Conservation (phyloP, 2,113 vertebrate species). For the mouse (Mus musculus) region DNA sequence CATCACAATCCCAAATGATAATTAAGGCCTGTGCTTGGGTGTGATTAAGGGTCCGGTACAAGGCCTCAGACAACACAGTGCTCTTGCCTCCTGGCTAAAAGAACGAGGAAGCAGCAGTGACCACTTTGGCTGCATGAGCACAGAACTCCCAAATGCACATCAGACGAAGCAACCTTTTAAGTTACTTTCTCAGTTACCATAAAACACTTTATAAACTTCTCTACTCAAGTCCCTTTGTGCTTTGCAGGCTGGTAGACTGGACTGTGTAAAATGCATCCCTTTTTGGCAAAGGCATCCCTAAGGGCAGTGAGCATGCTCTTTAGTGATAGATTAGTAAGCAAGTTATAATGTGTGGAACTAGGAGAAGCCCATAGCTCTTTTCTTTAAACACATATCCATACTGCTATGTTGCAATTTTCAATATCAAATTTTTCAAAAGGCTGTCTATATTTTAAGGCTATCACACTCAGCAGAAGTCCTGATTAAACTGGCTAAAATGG, state of each 20-base stretch:
- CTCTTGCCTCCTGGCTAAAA: not conserved
- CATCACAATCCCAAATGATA: not conserved
- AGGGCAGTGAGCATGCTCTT: not conserved
- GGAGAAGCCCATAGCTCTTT: not conserved
- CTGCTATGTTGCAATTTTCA: constrained; percentile 34
- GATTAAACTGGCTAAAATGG: constrained; percentile 12
- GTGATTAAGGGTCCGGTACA: not conserved
- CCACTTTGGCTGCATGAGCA: not conserved
- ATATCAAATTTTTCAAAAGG: not conserved
- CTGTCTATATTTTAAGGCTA: not conserved
- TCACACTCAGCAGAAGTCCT: not conserved
- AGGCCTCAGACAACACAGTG: not conserved
- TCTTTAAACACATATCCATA: not conserved
- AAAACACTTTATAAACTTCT: constrained; percentile 59
- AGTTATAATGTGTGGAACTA: not conserved
- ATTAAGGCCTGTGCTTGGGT: not conserved
- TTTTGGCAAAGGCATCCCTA: not conserved
- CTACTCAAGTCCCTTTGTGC: not conserved
- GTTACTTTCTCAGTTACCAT: constrained; percentile 33
- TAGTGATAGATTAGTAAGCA: constrained; percentile 15
- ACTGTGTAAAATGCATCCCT: not conserved
- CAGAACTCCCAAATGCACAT: constrained; percentile 25
- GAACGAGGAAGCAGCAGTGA: not conserved
- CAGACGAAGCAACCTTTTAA: constrained; percentile 32
- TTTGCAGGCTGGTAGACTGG: not conserved